Evolutionary conservation across 2,113 vertebrate species (phyloP).

Genomic region (Herpetotheres cachinnans): DNA sequence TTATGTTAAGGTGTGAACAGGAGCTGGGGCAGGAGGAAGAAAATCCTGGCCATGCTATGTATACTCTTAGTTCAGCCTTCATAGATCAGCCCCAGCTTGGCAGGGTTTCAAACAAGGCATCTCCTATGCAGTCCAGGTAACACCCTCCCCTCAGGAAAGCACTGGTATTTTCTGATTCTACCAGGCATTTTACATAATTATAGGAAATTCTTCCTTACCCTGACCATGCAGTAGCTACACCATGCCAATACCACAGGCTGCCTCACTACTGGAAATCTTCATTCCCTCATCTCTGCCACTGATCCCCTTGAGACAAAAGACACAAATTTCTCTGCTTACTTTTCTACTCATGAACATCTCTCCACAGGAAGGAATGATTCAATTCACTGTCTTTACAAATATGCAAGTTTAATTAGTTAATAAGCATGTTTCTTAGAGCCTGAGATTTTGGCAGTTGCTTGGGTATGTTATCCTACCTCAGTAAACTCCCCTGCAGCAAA

Average conservation of each 20-base stretch:
- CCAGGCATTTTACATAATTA: not conserved
- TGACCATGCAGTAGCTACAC: not conserved
- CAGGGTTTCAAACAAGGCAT: not conserved
- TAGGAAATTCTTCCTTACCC: not conserved
- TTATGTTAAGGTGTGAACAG: not conserved
- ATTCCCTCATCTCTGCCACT: not conserved
- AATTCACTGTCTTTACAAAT: not conserved
- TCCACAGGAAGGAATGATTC: not conserved
- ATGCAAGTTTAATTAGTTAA: not conserved
- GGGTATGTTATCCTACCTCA: not conserved
- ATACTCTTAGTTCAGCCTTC: not conserved
- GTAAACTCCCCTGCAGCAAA: not conserved
- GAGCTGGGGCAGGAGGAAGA: not conserved
- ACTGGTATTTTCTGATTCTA: accelerated
- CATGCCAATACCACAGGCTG: not conserved
- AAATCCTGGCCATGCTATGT: not conserved
- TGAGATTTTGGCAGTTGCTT: not conserved
- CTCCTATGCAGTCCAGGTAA: not conserved
- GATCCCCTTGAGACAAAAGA: not conserved
- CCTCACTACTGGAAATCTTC: not conserved
- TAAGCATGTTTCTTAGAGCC: not conserved
- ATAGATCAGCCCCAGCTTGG: not conserved
- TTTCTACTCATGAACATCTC: not conserved
- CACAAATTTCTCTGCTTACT: not conserved
- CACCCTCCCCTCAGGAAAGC: not conserved